phyloP scores from a whole-genome alignment of 1,140 invertebrate species.

The Panonychus citri region DNA sequence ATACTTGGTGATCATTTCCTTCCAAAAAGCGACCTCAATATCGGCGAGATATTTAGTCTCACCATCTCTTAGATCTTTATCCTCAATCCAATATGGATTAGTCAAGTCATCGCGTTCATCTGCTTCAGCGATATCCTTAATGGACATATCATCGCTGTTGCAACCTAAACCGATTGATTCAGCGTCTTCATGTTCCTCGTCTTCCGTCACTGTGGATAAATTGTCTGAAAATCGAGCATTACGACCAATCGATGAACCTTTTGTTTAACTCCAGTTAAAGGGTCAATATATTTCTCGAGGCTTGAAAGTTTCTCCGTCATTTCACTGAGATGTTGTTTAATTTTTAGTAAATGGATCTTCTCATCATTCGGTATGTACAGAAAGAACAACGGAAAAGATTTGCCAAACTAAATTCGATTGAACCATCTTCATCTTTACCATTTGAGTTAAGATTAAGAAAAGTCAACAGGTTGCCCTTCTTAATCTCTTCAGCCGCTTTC shows the following conservation, averaged over 20 bases:
- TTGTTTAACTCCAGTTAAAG: conserved; percentile 2
- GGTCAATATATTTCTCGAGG: conserved; percentile 22
- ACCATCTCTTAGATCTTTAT: conserved; percentile 63
- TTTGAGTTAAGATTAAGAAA: conserved; percentile 30
- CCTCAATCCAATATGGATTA: conserved; percentile 84
- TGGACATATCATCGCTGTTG: neutral
- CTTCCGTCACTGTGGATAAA: conserved; percentile 9
- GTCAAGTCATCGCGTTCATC: conserved; percentile 49
- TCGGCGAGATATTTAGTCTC: conserved; percentile 61
- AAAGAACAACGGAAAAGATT: conserved; percentile 71
- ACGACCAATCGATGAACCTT: neutral
- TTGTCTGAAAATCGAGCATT: neutral
- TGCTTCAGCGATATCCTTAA: conserved; percentile 22
- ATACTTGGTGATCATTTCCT: too few relatives aligned
- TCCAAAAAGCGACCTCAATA: conserved; percentile 48
- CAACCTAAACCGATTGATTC: neutral
- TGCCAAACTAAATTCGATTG: conserved; percentile 64
- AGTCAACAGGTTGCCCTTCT: conserved; percentile 47
- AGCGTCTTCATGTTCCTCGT: conserved; percentile 8
- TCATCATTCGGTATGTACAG: conserved; percentile 62
- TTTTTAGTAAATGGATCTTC: conserved; percentile 55
- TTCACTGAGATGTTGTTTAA: conserved; percentile 55
- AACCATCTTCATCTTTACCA: conserved; percentile 52
- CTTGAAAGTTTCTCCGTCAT: conserved; percentile 48
- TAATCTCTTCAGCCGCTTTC: conserved; percentile 53